Conservation (phyloP, 2,113 vertebrate genomes). For the Oriolus oriolus region DNA sequence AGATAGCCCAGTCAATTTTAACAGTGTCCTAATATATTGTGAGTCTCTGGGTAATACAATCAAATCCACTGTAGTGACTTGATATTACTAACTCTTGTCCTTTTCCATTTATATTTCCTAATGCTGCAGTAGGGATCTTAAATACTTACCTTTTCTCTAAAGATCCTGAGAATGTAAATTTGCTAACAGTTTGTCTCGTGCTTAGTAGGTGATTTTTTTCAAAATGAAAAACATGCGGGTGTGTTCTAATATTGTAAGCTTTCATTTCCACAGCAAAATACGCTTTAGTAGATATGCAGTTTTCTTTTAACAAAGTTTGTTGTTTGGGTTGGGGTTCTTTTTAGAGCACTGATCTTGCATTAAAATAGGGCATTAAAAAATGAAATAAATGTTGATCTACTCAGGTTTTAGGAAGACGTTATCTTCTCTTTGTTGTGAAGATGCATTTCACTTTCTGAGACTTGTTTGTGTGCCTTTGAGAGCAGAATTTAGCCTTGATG, state of each 20-base stretch:
- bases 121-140: slow-evolving; percentile 7
- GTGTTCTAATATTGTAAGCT: neutral
- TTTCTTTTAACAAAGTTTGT: neutral
- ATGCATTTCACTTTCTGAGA: neutral
- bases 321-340: neutral
- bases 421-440: neutral
- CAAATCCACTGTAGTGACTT: slow-evolving; percentile 34
- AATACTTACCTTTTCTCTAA: slow-evolving; percentile 23
- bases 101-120: slow-evolving; percentile 18
- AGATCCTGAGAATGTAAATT: slow-evolving; percentile 27
- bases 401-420: neutral
- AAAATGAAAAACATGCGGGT: neutral
- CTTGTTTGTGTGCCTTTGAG: neutral
- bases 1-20: slow-evolving; percentile 34
- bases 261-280: neutral
- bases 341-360: neutral
- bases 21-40: slow-evolving; percentile 47
- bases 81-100: slow-evolving; percentile 42
- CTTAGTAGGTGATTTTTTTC: neutral
- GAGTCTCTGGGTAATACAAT: slow-evolving; percentile 2
- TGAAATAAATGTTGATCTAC: neutral
- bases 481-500: neutral
- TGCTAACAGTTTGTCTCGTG: slow-evolving; percentile 40
- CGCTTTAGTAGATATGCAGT: neutral
- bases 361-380: neutral